Evolutionary conservation across 2,888 invertebrate genomes (phyloP).

Genomic region (Calameuta pallipes): DNA sequence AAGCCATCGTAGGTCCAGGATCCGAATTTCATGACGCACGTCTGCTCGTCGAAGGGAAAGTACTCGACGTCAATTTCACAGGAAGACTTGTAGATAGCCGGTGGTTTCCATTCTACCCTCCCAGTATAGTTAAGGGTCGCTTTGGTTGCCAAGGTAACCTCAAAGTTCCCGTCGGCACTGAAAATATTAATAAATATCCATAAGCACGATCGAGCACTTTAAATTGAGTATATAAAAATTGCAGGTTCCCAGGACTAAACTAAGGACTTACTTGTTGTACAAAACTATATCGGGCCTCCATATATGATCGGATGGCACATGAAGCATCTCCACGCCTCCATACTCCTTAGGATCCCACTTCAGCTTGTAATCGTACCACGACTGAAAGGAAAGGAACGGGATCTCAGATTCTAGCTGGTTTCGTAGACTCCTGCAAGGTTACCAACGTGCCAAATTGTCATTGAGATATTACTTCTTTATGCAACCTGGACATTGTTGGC

Average conservation of each 20-base stretch:
- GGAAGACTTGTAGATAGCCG: constrained; percentile 91
- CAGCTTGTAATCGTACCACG: constrained; percentile 88
- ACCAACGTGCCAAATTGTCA: no score
- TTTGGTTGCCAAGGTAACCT: constrained; percentile 85
- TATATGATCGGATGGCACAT: constrained; percentile 87
- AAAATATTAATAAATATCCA: constrained; percentile 26
- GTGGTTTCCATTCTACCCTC: constrained; percentile 90
- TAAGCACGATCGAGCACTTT: no score
- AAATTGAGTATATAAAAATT: neutral
- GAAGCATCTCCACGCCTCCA: constrained; percentile 85
- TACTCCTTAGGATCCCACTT: constrained; percentile 89
- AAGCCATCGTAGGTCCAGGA: constrained; percentile 89
- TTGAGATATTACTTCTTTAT: no score
- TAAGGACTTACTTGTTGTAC: constrained; percentile 79
- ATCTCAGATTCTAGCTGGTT: no score
- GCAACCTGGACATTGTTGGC: no score
- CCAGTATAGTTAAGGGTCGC: constrained; percentile 85
- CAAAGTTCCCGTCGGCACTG: constrained; percentile 88
- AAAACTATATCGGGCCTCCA: constrained; percentile 86
- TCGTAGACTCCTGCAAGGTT: no score
- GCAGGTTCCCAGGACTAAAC: neutral
- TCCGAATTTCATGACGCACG: constrained; percentile 88
- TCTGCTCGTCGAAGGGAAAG: constrained; percentile 88
- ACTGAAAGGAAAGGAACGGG: constrained; percentile 68
- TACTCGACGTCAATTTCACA: constrained; percentile 89